Conservation (phyloP, 2,797 vertebrate genomes). For the Rhadinocentrus ornatus region DNA sequence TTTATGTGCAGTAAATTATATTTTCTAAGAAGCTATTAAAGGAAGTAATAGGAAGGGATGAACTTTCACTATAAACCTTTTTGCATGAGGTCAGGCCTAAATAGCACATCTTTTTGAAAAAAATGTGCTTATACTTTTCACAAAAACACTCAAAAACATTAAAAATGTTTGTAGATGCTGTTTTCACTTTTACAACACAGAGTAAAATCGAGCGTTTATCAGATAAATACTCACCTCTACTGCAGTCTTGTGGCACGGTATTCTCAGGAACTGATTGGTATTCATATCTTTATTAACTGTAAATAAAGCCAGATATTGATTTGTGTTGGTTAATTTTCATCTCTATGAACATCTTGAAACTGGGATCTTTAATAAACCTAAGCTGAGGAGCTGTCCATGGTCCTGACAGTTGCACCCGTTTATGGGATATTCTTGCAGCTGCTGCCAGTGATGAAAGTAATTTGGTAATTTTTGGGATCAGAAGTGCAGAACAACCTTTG, state of each 20-base stretch:
- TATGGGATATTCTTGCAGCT: conserved; percentile 24
- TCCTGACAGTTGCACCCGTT: conserved; percentile 21
- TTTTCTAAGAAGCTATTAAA: neutral
- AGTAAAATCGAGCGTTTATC: neutral
- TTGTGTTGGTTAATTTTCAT: neutral
- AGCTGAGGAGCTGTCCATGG: conserved; percentile 55
- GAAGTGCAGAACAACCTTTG: conserved; percentile 21
- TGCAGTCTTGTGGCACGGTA: neutral
- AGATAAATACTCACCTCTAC: neutral
- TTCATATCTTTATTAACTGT: neutral
- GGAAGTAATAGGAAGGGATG: neutral
- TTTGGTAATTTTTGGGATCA: conserved; percentile 21
- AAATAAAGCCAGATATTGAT: neutral
- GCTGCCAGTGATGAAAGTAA: conserved; percentile 32
- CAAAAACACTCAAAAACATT: neutral
- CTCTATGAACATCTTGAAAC: neutral
- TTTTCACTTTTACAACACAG: neutral
- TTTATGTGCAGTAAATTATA: neutral
- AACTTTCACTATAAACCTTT: neutral
- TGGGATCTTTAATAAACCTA: neutral
- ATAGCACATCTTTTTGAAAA: neutral
- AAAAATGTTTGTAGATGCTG: neutral
- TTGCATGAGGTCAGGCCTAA: neutral
- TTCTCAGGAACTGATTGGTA: neutral
- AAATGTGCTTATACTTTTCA: neutral